Percentiles rank a stretch among this genome's conserved stretches.
These are phyloP conservation scores for Oscheius sp. DNA, from an alignment of 2,888 invertebrate species.

Conservation along the genomic window DNA sequence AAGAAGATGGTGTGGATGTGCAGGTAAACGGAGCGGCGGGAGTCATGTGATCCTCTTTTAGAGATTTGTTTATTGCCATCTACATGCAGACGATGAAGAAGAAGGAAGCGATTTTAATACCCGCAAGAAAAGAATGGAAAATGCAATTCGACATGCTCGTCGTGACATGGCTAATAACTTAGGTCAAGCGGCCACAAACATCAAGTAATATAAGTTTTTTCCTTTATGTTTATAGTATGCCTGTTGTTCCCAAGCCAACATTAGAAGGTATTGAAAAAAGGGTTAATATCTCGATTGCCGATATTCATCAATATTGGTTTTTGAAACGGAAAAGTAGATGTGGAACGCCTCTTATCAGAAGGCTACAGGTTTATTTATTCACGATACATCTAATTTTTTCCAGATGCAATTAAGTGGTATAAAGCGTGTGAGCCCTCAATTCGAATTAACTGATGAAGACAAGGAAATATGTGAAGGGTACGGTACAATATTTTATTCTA, in stretches of 20 bases:
- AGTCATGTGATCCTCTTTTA: not conserved
- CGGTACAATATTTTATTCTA: not conserved
- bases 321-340: slow-evolving; percentile 91
- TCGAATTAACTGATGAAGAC: slow-evolving; percentile 20
- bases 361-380: slow-evolving; percentile 77
- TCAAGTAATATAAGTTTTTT: not conserved
- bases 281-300: slow-evolving; percentile 76
- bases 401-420: not conserved
- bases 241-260: slow-evolving; percentile 41
- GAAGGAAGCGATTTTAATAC: slow-evolving; percentile 24
- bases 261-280: slow-evolving; percentile 39
- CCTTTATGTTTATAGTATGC: slow-evolving; percentile 40
- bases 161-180: slow-evolving; percentile 82
- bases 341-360: slow-evolving; percentile 89
- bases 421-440: not conserved
- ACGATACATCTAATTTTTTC: not conserved
- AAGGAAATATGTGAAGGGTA: not conserved
- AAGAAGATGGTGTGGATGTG: slow-evolving; percentile 35
- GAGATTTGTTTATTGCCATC: slow-evolving; percentile 56
- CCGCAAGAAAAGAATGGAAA: slow-evolving; percentile 33
- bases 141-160: slow-evolving; percentile 83
- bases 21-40: no score
- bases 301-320: slow-evolving; percentile 95
- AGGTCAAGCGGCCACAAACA: not conserved
- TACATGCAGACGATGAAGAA: slow-evolving; percentile 38